A percentile compares a stretch with the other conserved stretches of the same genome.
Evolutionary conservation across 2,888 invertebrate species (phyloP).

Genomic region (Pediacus dermestoides): DNA sequence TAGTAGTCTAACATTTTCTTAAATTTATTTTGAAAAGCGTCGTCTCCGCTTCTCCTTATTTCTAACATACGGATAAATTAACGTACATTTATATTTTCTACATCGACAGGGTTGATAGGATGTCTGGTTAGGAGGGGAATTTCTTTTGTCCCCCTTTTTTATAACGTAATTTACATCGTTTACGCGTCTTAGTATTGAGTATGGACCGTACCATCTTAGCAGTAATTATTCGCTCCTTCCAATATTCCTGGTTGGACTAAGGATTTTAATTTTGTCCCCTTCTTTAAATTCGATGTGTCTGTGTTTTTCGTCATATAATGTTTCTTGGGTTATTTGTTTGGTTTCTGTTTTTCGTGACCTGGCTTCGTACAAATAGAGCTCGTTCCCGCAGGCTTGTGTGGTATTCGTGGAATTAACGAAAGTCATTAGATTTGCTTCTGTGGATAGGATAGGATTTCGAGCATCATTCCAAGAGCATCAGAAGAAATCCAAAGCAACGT

Average conservation of each 20-base stretch:
- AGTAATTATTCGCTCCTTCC: constrained; percentile 21
- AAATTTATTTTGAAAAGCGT: too few species aligned
- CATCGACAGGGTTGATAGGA: too few species aligned
- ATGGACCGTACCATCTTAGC: constrained; percentile 20
- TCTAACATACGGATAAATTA: too few species aligned
- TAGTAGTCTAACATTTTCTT: too few species aligned
- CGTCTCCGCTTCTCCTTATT: too few species aligned
- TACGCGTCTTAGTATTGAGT: constrained; percentile 19
- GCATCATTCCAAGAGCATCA: too few species aligned
- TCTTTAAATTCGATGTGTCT: constrained; percentile 18
- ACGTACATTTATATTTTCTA: too few species aligned
- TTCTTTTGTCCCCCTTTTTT: constrained; percentile 14
- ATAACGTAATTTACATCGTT: constrained; percentile 24
- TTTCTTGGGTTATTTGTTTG: constrained; percentile 23
- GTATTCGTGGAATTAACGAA: too few species aligned
- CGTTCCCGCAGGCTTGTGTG: too few species aligned
- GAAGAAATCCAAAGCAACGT: too few species aligned
- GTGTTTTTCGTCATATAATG: constrained; percentile 26
- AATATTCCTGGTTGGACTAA: constrained; percentile 19
- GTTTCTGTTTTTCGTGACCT: constrained; percentile 18
- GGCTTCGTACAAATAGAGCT: constrained; percentile 8
- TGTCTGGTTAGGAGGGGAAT: too few species aligned
- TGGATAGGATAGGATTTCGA: constrained; percentile 22
- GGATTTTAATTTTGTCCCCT: constrained; percentile 28
- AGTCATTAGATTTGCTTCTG: constrained; percentile 22